Evolutionary conservation across 2,888 invertebrate genomes (phyloP), one percentile per base, ranked within the genome.

Genomic region (Megamerina dolium): DNA sequence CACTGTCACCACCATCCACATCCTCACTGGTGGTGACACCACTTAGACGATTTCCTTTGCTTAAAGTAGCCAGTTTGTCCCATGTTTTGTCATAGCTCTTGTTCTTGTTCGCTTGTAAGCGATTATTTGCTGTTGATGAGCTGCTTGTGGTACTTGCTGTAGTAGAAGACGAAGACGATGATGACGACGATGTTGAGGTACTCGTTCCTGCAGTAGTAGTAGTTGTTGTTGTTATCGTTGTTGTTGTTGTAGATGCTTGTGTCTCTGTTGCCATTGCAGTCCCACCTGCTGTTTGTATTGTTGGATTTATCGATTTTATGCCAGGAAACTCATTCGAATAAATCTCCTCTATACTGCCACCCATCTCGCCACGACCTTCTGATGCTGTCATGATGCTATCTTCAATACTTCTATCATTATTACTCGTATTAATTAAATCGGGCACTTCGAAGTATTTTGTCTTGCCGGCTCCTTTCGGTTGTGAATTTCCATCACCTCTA

Each of bases 381-480:
- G n/a, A n/a, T n/a, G n/a, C n/a, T n/a, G n/a, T n/a, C n/a, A n/a
- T n/a, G n/a, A n/a, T n/a, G n/a, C n/a, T n/a, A n/a, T n/a, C n/a
- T n/a, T n/a, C n/a, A n/a, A n/a, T n/a, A n/a, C n/a, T n/a, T n/a
- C n/a, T n/a, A n/a, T n/a, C n/a, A n/a, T n/a, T n/a, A n/a, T n/a
- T n/a, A n/a, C n/a, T n/a, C n/a, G n/a, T 23, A 56, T 60, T 61
- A 56, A 63, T 64, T 58, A 64, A 63, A 60, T 66, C 63, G 55
- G 66, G 62, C 52, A 66, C 58, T 59, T 67, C 65, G 55, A 66
- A 64, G 57, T 60, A 61, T 54, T 60, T 57, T 50, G 56, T 55
- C 55, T 60, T 55, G 48, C 57, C 60, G 16, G 45, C 38, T 34
- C 45, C 37, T n/a, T n/a, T n/a, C n/a, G n/a, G n/a, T n/a, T n/a